Evolutionary conservation across 2,797 vertebrate genomes (phyloP).

Genomic region (Phrynocephalus vlangalii): DNA sequence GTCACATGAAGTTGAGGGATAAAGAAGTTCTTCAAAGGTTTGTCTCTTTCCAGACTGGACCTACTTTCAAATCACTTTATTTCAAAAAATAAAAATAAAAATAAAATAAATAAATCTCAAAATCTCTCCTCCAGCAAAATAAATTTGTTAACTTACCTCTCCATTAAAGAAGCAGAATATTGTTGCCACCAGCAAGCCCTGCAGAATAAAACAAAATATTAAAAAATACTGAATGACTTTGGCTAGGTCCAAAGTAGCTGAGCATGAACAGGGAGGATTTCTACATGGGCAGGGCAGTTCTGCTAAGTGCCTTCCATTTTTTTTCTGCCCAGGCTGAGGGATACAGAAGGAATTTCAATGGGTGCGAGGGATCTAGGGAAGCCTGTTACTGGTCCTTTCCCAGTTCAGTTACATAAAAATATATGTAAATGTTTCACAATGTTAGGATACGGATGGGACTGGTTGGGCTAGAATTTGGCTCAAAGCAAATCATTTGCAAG

Average conservation of each 20-base stretch:
- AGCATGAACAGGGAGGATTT: not conserved
- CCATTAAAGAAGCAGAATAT: slow-evolving; percentile 99
- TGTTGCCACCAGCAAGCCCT: slow-evolving; percentile 96
- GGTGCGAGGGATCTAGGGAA: too few species aligned
- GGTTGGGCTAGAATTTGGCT: too few species aligned
- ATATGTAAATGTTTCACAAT: too few species aligned
- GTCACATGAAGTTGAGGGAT: too few species aligned
- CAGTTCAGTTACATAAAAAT: too few species aligned
- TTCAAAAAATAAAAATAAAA: not conserved
- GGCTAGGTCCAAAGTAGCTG: not conserved
- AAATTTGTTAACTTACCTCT: slow-evolving; percentile 83
- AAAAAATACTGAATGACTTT: not conserved
- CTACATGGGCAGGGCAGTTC: not conserved
- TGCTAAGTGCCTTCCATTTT: not conserved
- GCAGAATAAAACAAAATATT: slow-evolving; percentile 61
- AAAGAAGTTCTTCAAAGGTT: too few species aligned
- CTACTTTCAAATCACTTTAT: not conserved
- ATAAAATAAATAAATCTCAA: too few species aligned
- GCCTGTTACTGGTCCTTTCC: not conserved
- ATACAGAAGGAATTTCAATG: not conserved
- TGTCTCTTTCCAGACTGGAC: not conserved
- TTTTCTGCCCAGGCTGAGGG: not conserved
- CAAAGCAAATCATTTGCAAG: too few species aligned
- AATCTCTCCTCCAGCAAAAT: slow-evolving; percentile 13
- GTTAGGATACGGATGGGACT: too few species aligned